Evolutionary conservation across 2,797 vertebrate species (phyloP).

Genomic region (Pyrocephalus nanus): DNA sequence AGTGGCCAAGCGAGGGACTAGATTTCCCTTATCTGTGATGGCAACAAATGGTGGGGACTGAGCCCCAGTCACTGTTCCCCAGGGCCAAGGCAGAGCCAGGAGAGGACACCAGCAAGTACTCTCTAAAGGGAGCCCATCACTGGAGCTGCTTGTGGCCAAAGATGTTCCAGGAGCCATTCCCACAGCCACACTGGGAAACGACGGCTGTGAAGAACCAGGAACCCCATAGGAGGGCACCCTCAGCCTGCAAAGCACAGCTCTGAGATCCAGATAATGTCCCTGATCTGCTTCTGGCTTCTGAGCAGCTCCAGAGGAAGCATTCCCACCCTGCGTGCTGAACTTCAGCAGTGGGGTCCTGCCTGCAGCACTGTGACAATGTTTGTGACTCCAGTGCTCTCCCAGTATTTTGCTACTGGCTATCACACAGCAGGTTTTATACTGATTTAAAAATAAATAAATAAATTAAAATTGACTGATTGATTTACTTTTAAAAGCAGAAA

Average conservation of each 20-base stretch:
- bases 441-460: background rate
- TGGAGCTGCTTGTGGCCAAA: background rate
- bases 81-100: background rate
- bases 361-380: rapidly evolving
- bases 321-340: background rate
- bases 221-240: constrained; percentile 42
- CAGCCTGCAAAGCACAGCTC: background rate
- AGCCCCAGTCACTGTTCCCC: background rate
- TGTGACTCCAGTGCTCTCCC: background rate
- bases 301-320: background rate
- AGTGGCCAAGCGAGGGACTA: background rate
- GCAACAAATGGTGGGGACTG: background rate
- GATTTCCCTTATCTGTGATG: background rate
- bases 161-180: background rate
- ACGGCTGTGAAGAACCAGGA: background rate
- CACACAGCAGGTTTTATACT: background rate
- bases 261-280: background rate
- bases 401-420: background rate
- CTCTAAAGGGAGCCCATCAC: background rate
- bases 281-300: background rate
- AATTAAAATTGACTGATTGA: background rate
- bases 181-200: background rate
- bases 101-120: background rate
- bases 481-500: background rate
- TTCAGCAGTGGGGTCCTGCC: background rate